Conservation (phyloP, 2,113 vertebrate genomes). For the Steatornis caripensis region DNA sequence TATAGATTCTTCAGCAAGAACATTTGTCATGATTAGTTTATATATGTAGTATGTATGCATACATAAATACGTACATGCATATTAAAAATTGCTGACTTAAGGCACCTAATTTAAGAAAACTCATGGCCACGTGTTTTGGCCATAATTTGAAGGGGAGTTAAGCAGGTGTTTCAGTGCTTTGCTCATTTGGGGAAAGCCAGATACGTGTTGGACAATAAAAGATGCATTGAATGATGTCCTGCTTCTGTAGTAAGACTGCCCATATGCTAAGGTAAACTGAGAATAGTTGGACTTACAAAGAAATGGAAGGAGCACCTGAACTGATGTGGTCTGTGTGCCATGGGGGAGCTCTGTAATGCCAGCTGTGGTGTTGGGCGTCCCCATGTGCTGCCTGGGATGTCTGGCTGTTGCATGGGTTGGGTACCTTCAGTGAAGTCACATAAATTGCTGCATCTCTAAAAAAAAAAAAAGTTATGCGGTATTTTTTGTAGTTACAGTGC, state of each 20-base stretch:
- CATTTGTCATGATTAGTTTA: rapidly evolving
- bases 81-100: not conserved
- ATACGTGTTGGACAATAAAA: not conserved
- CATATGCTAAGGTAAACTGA: not conserved
- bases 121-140: not conserved
- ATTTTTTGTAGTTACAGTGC: not conserved
- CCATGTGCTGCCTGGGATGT: not conserved
- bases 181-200: not conserved
- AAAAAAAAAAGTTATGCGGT: not conserved
- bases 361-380: not conserved
- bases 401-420: not conserved
- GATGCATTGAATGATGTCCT: not conserved
- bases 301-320: not conserved
- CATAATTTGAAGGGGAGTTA: not conserved
- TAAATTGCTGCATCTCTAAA: not conserved
- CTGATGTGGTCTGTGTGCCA: not conserved
- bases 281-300: not conserved
- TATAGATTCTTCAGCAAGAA: not conserved
- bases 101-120: not conserved
- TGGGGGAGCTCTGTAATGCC: not conserved
- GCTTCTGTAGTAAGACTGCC: not conserved
- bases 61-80: not conserved
- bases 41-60: not conserved
- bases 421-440: not conserved
- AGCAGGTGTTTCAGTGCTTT: not conserved